Percentiles rank a stretch among this genome's conserved stretches.
These are phyloP conservation scores for Sebastes vulpes DNA, from an alignment of 2,797 vertebrate species.

Conservation along the genomic window DNA sequence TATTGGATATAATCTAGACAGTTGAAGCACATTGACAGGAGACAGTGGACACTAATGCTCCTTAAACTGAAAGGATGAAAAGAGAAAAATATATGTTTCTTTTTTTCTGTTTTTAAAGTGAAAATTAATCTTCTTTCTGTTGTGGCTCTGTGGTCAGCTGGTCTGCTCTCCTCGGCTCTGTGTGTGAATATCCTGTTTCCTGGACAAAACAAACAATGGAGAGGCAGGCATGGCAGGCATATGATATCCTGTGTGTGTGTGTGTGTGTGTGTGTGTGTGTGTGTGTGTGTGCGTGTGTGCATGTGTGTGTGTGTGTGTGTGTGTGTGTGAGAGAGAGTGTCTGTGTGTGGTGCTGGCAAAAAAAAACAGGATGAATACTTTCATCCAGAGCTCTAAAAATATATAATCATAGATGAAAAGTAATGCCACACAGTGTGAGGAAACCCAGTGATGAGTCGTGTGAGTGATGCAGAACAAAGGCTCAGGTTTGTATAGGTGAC, in stretches of 20 bases:
- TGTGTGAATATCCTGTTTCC: conserved; percentile 86
- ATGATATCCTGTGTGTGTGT: conserved; percentile 77
- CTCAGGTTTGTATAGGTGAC: conserved; percentile 27
- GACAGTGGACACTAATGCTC: neutral
- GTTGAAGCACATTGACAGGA: neutral
- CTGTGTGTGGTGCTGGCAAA: neutral
- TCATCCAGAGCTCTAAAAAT: neutral
- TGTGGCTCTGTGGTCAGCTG: conserved; percentile 31
- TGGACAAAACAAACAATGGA: conserved; percentile 83
- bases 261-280: neutral
- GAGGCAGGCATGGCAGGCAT: conserved; percentile 56
- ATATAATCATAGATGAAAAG: neutral
- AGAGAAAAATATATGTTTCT: neutral
- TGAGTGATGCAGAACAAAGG: conserved; percentile 50
- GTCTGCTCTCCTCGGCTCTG: conserved; percentile 19
- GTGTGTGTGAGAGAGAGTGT: too few species aligned
- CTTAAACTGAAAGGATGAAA: neutral
- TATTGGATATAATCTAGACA: conserved; percentile 10
- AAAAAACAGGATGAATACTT: neutral
- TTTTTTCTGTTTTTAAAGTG: neutral
- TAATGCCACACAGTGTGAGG: neutral
- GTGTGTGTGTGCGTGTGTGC: too few species aligned
- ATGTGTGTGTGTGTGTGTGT: neutral
- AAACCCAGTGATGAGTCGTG: conserved; percentile 18
- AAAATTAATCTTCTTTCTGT: conserved; percentile 15